These are phyloP conservation scores for Chiloscyllium punctatum DNA, from an alignment of 2,797 vertebrate genomes.

Conservation along the genomic window DNA sequence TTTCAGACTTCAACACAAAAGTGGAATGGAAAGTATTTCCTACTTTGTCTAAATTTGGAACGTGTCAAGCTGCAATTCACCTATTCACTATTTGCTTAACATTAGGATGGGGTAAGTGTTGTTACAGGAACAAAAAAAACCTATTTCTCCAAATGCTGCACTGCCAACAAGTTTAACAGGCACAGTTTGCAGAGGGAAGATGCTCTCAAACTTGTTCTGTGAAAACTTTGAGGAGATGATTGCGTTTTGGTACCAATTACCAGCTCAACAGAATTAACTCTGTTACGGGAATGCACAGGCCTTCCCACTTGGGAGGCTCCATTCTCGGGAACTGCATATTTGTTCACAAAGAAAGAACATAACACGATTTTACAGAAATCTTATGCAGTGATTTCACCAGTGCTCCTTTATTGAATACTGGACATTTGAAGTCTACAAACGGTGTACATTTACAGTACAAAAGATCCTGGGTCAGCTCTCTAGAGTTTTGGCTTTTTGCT, in stretches of 20 bases:
- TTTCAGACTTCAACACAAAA: neutral
- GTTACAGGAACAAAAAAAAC: neutral
- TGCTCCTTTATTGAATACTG: neutral
- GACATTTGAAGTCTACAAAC: neutral
- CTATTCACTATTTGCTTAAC: neutral
- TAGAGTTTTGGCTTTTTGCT: neutral
- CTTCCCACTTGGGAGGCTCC: neutral
- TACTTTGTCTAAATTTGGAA: neutral
- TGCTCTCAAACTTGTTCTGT: neutral
- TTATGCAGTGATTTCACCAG: neutral
- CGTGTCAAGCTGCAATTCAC: neutral
- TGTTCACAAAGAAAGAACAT: neutral
- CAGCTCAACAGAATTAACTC: neutral
- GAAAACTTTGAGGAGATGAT: neutral
- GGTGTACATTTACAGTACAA: neutral
- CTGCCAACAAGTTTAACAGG: neutral
- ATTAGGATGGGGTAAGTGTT: neutral
- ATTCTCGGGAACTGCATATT: neutral
- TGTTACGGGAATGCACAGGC: neutral
- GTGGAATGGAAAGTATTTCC: neutral
- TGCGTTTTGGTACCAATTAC: neutral
- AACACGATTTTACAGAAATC: neutral
- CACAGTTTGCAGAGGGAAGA: neutral
- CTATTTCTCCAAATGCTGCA: neutral
- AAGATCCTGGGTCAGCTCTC: neutral